These are phyloP conservation scores for Ifrita kowaldi DNA, from an alignment of 2,113 vertebrate species.

Conservation along the genomic window DNA sequence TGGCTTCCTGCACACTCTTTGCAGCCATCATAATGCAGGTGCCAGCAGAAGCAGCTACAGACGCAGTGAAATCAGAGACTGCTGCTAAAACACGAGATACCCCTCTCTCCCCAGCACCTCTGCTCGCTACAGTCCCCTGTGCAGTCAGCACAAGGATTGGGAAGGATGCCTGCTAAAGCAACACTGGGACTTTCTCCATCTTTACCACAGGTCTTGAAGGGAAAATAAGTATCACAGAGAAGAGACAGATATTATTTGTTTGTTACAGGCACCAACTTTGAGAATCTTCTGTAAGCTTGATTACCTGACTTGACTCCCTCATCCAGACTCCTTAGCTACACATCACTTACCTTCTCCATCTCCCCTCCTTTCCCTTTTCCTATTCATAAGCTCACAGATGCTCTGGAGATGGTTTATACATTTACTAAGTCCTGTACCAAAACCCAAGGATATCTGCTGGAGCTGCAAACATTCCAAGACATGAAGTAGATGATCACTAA, in stretches of 20 bases:
- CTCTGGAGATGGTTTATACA: background rate
- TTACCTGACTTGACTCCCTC: background rate
- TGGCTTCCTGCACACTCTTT: background rate
- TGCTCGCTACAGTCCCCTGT: background rate
- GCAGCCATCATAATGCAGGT: background rate
- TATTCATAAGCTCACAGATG: background rate
- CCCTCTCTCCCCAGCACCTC: background rate
- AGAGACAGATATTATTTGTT: background rate
- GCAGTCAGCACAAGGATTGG: background rate
- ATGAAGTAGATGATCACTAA: background rate
- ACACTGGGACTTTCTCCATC: background rate
- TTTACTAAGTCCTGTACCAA: background rate
- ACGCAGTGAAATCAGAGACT: background rate
- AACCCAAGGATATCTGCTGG: background rate
- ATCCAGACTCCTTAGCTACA: background rate
- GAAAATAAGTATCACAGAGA: background rate
- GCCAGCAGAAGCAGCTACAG: background rate
- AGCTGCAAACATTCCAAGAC: background rate
- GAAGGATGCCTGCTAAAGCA: background rate
- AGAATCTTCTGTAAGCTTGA: background rate
- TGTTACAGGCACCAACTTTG: background rate
- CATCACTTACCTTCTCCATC: background rate
- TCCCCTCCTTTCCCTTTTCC: background rate
- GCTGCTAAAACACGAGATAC: background rate
- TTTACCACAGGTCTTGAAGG: background rate